phyloP scores from a whole-genome alignment of 1,140 invertebrate species.

The Dendrolimus punctatus region DNA sequence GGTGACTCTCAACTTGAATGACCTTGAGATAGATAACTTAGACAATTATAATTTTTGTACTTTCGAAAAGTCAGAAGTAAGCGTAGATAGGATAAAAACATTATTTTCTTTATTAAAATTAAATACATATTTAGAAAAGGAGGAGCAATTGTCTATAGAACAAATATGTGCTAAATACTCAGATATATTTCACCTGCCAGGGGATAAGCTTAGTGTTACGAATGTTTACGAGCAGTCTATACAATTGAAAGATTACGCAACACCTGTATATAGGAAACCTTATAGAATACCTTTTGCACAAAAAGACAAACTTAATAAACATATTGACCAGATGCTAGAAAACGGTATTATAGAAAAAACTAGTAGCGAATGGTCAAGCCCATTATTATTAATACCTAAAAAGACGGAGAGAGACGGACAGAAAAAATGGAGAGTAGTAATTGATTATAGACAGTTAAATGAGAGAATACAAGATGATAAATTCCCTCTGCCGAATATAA shows the following conservation, averaged over 20 bases:
- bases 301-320: background rate
- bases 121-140: background rate
- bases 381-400: slow-evolving; percentile 1
- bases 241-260: slow-evolving; percentile 2
- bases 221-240: slow-evolving; percentile 2
- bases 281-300: slow-evolving; percentile 3
- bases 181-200: no score
- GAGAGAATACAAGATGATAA: slow-evolving; percentile 1
- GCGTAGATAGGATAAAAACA: slow-evolving; percentile 3
- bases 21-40: background rate
- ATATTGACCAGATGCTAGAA: background rate
- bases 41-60: slow-evolving; percentile 2
- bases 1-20: slow-evolving; percentile 1
- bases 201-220: background rate
- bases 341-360: slow-evolving; percentile 3
- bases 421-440: slow-evolving; percentile 4
- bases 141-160: background rate
- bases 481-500: slow-evolving; percentile 1
- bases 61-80: background rate
- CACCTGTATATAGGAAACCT: slow-evolving; percentile 1
- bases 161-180: no score
- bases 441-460: slow-evolving; percentile 3
- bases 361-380: slow-evolving; percentile 4
- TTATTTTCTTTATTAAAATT: slow-evolving; percentile 3
- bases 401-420: background rate